phyloP scores from a whole-genome alignment of 2,797 vertebrate genomes.

The Paedocypris micromegethes region DNA sequence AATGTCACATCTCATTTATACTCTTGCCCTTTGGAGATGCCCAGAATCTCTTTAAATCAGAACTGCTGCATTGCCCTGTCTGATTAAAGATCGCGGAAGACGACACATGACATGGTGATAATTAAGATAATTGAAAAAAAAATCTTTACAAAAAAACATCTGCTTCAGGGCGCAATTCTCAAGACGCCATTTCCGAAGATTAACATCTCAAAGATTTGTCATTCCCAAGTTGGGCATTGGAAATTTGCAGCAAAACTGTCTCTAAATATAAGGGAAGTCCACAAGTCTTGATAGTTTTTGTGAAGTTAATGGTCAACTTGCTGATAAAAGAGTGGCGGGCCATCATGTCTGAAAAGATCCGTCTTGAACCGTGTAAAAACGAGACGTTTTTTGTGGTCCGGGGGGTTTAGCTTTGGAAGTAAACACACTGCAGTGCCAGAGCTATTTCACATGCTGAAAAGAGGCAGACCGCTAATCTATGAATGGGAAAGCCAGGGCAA shows the following conservation, averaged over 20 bases:
- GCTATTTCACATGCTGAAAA: constrained; percentile 76
- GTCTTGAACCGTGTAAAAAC: constrained; percentile 55
- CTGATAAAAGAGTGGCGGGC: constrained; percentile 59
- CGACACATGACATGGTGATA: constrained; percentile 50
- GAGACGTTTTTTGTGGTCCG: constrained; percentile 65
- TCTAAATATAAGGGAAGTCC: too few relatives aligned
- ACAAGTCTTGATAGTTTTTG: too few relatives aligned
- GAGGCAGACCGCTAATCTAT: constrained; percentile 77
- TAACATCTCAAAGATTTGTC: constrained; percentile 30
- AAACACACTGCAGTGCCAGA: constrained; percentile 74
- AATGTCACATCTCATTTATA: constrained; percentile 80
- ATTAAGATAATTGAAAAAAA: constrained; percentile 52
- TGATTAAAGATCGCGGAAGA: constrained; percentile 70
- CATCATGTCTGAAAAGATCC: constrained; percentile 51
- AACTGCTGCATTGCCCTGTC: constrained; percentile 61
- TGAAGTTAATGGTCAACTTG: too few relatives aligned
- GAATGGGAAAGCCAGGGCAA: constrained; percentile 72
- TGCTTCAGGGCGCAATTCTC: constrained; percentile 29
- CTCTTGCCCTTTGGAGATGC: constrained; percentile 69
- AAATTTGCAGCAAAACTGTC: too few relatives aligned
- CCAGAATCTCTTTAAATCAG: constrained; percentile 71
- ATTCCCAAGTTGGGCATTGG: too few relatives aligned
- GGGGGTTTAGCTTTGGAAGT: constrained; percentile 65
- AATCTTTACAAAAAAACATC: constrained; percentile 19
- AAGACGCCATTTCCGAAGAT: constrained; percentile 34